These are phyloP conservation scores for Lateolabrax maculatus DNA, from an alignment of 2,797 vertebrate species.

Conservation along the genomic window DNA sequence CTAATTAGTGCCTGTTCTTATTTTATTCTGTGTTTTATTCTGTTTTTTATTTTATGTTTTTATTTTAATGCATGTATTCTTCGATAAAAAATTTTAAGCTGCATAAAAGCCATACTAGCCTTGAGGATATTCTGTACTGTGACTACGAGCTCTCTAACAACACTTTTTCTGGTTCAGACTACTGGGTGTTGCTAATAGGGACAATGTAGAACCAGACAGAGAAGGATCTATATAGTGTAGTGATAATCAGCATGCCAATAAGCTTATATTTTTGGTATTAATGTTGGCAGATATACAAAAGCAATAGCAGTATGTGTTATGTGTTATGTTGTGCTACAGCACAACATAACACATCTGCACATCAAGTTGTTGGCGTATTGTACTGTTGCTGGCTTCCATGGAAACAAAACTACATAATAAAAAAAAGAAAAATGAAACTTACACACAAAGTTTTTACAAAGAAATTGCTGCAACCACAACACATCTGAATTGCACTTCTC, in stretches of 20 bases:
- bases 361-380: neutral
- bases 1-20: slow-evolving; percentile 50
- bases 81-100: slow-evolving; percentile 25
- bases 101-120: slow-evolving; percentile 29
- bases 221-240: neutral
- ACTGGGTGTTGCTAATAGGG: slow-evolving; percentile 13
- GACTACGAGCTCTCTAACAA: slow-evolving; percentile 7
- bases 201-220: neutral
- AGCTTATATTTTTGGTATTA: slow-evolving; percentile 7
- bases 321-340: neutral
- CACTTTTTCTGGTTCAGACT: slow-evolving; percentile 11
- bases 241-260: slow-evolving; percentile 8
- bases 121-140: slow-evolving; percentile 23
- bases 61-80: slow-evolving; percentile 19
- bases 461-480: neutral
- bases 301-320: neutral
- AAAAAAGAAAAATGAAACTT: neutral
- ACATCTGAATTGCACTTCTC: neutral
- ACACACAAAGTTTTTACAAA: neutral
- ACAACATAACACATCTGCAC: neutral
- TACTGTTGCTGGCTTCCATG: neutral
- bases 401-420: neutral
- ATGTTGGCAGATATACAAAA: neutral
- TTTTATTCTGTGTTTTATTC: slow-evolving; percentile 33
- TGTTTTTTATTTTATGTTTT: neutral